Conservation (phyloP, 30 jellyfish, hydroid and myxozoan genomes). For the Hydractinia echinata region DNA sequence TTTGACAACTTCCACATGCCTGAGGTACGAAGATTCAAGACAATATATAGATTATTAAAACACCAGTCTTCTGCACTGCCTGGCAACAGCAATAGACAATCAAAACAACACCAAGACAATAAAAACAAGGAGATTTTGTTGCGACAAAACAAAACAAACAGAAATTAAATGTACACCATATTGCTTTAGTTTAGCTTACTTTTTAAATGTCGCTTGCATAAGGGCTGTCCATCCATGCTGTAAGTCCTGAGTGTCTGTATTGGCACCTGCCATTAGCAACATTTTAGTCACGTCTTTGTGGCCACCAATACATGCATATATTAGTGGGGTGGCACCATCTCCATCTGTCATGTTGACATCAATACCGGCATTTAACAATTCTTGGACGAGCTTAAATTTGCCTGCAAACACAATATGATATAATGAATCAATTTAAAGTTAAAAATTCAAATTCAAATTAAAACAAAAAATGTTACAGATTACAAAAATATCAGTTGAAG, state of each 20-base stretch:
- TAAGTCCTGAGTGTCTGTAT: slow-evolving; percentile 69
- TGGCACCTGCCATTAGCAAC: slow-evolving; percentile 67
- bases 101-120: too few relatives aligned
- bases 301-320: slow-evolving; percentile 84
- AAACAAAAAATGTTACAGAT: too few relatives aligned
- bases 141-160: background rate
- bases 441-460: background rate
- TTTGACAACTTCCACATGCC: slow-evolving; percentile 66
- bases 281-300: slow-evolving; percentile 64
- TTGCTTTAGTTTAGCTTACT: slow-evolving; percentile 31
- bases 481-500: too few relatives aligned
- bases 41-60: background rate
- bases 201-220: slow-evolving; percentile 93
- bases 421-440: background rate
- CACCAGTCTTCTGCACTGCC: too few relatives aligned
- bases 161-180: background rate
- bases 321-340: slow-evolving; percentile 97
- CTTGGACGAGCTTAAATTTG: slow-evolving; percentile 4
- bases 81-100: too few relatives aligned
- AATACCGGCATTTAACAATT: background rate
- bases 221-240: slow-evolving; percentile 93
- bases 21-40: slow-evolving; percentile 19
- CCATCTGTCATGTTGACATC: slow-evolving; percentile 49
- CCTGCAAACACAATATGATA: background rate
- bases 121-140: too few relatives aligned